Percentiles rank a stretch among this genome's conserved stretches.
Conservation (phyloP, 2,888 invertebrate genomes). For the Mythimna lalbum region DNA sequence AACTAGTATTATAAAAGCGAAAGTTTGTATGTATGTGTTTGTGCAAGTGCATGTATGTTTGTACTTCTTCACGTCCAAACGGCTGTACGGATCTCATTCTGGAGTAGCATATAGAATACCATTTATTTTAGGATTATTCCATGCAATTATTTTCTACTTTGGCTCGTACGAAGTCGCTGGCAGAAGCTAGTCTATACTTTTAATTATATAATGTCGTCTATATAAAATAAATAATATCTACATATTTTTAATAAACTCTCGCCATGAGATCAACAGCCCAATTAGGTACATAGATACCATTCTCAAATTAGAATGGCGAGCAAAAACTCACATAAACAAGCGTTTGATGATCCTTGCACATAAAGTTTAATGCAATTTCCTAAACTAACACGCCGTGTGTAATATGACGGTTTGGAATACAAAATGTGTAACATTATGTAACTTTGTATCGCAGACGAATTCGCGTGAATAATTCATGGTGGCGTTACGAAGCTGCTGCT, state of each 20-base stretch:
- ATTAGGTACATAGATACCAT: conserved; percentile 8
- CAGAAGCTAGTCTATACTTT: neutral
- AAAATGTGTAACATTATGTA: conserved; percentile 57
- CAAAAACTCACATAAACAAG: conserved; percentile 48
- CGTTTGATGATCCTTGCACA: conserved; percentile 59
- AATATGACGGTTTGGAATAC: conserved; percentile 50
- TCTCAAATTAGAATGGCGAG: conserved; percentile 40
- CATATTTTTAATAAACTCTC: conserved; percentile 1
- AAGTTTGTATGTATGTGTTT: neutral
- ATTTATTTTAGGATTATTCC: too few species aligned
- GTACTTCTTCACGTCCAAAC: too few species aligned
- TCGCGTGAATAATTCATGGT: conserved; percentile 78
- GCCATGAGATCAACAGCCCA: conserved; percentile 3
- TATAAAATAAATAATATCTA: too few species aligned
- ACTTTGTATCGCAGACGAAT: conserved; percentile 55
- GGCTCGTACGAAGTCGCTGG: too few species aligned
- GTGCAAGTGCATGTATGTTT: too few species aligned
- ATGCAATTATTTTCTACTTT: too few species aligned
- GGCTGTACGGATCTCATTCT: too few species aligned
- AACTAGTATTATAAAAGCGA: neutral
- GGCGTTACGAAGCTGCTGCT: conserved; percentile 62
- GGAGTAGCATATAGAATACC: too few species aligned
- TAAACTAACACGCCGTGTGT: conserved; percentile 57
- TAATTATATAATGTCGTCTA: too few species aligned
- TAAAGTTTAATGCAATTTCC: conserved; percentile 61